phyloP scores from a whole-genome alignment of 2,888 invertebrate genomes.

The Prenolepis imparis region DNA sequence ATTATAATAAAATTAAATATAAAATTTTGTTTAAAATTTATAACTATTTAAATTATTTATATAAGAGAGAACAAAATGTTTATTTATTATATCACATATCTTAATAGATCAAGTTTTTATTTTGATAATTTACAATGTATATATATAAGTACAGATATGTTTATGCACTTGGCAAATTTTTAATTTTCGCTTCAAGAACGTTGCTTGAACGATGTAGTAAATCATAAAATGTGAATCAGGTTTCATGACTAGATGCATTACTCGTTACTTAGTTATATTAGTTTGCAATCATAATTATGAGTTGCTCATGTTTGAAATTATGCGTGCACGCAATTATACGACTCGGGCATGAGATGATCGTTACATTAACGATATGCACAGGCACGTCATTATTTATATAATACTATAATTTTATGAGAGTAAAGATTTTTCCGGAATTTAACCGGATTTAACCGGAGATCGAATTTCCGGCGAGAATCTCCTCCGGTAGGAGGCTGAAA shows the following conservation, averaged over 20 bases:
- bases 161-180: background rate
- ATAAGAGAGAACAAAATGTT: background rate
- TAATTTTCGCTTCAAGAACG: background rate
- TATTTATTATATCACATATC: background rate
- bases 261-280: background rate
- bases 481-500: constrained; percentile 52
- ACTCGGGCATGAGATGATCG: constrained; percentile 8
- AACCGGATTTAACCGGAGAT: constrained; percentile 6
- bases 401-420: constrained; percentile 16
- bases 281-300: background rate
- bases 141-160: background rate
- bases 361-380: constrained; percentile 25
- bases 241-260: background rate
- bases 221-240: background rate
- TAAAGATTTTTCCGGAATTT: constrained; percentile 1
- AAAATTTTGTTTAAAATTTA: background rate
- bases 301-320: background rate
- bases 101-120: background rate
- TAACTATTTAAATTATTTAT: background rate
- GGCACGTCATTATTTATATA: background rate
- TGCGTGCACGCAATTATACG: background rate
- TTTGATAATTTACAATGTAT: background rate
- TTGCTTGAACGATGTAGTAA: background rate
- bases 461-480: constrained; percentile 20
- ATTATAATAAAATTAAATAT: background rate